Base-by-base conservation (phyloP, 2,113 vertebrate species). In the Isichthys henryi region DNA sequence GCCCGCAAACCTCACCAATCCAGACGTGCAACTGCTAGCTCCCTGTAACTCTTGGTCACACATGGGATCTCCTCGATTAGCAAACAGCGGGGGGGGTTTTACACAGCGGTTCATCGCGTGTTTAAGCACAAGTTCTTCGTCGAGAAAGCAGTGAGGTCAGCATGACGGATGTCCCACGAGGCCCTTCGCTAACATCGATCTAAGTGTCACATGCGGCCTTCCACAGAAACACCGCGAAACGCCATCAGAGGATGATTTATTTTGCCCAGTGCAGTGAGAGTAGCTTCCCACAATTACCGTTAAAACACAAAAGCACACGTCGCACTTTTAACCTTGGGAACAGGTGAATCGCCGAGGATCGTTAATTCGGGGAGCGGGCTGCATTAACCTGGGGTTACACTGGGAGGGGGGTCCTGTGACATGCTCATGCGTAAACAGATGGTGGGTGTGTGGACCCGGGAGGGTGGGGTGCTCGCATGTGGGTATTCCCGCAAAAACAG, bases 361-460 rank as follows among this genome's bases (percentile, higher is more conserved):
- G 90, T 95, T 95, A 91, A 94, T 95, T 95, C 94, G 94, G 94
- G 94, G 92, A 93, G 94, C 93, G 92, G 31, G 80, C 91, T 15
- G 43, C 94, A 92, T 94, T 94, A 95, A 95, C 94, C 92, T 88
- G 58, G 86, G 31, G 90, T 92, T 93, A 92, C 92, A 91, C 90
- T 92, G 90, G 88, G 87, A 88, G 50, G 85, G 89, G 89, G 89
- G 88, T 27, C 50, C 31, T 19, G 23, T 17, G n/a, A 46, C 70
- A n/a, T 13, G 23, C 49, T 11, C 17, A 43, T 53, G 31, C 66
- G 23, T 62, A 62, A 82, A 84, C 52, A 89, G 80, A 62, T 74
- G 66, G 56, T 11, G 66, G 15, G 62, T 27, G 45, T 48, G 1
- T 39, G 7, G 35, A 39, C 31, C 50, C 10, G 19, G 53, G 84